Percentiles rank a stretch among this genome's conserved stretches.
Conservation (phyloP, 2,797 vertebrate genomes). For the Rhodeus uyekii region DNA sequence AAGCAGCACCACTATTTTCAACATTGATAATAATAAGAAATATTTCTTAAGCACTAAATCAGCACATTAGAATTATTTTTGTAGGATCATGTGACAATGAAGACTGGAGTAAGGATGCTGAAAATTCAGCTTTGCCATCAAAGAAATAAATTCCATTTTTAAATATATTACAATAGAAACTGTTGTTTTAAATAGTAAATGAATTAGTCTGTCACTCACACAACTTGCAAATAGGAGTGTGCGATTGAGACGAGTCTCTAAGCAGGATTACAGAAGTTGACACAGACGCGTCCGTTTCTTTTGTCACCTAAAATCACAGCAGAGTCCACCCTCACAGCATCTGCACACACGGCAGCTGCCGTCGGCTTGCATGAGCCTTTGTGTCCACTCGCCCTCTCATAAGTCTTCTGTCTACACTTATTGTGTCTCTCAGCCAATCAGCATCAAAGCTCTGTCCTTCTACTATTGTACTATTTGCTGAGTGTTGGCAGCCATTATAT, state of each 20-base stretch:
- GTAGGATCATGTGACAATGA: not conserved
- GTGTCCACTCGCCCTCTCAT: slow-evolving; percentile 55
- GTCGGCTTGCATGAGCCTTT: slow-evolving; percentile 70
- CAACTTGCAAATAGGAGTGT: slow-evolving; percentile 2
- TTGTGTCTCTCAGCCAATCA: slow-evolving; percentile 49
- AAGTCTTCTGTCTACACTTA: slow-evolving; percentile 45
- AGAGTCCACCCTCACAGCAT: slow-evolving; percentile 43
- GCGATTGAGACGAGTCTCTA: slow-evolving; percentile 21
- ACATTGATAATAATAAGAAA: too few species aligned
- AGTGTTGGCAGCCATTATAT: slow-evolving; percentile 26
- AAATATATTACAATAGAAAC: not conserved
- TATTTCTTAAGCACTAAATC: not conserved
- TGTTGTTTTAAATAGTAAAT: not conserved
- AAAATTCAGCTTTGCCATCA: not conserved
- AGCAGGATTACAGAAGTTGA: slow-evolving; percentile 70
- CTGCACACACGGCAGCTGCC: slow-evolving; percentile 67
- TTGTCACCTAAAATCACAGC: slow-evolving; percentile 69
- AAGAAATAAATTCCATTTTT: not conserved
- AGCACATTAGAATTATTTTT: not conserved
- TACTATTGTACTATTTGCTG: slow-evolving; percentile 13
- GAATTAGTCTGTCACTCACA: not conserved
- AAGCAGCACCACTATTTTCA: not conserved
- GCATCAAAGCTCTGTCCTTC: not conserved
- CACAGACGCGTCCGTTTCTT: slow-evolving; percentile 64
- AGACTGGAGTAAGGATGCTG: not conserved